Conservation (phyloP, 2,797 vertebrate genomes). For the Microctenopoma lineatum region DNA sequence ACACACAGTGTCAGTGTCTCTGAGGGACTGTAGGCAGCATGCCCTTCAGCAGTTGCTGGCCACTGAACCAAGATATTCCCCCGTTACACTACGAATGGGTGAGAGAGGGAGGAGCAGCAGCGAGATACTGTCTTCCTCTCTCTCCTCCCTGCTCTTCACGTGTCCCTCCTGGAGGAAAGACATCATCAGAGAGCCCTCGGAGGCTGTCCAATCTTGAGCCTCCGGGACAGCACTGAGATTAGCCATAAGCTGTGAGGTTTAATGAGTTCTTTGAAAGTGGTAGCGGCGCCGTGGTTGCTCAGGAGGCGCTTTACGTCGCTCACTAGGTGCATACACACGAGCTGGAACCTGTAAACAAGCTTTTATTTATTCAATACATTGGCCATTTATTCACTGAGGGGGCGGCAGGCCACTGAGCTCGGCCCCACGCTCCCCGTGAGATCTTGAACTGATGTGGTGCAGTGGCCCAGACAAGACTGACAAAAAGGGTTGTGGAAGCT, state of each 20-base stretch:
- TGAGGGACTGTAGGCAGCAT: constrained; percentile 45
- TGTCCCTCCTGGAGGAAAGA: constrained; percentile 31
- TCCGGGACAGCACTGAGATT: constrained; percentile 17
- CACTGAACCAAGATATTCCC: constrained; percentile 62
- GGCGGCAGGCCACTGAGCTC: constrained; percentile 11
- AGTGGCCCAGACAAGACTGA: constrained; percentile 25
- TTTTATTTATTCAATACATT: not conserved
- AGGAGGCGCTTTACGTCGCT: not conserved
- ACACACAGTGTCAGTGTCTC: constrained; percentile 37
- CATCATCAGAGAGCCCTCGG: constrained; percentile 16
- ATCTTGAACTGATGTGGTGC: constrained; percentile 42
- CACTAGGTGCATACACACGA: not conserved
- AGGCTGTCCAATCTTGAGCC: constrained; percentile 35
- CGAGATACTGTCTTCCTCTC: constrained; percentile 22
- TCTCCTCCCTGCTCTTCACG: constrained; percentile 35
- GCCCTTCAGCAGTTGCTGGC: constrained; percentile 63
- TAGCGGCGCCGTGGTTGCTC: constrained; percentile 3
- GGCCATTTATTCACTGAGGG: constrained; percentile 8
- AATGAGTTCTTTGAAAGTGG: constrained; percentile 25
- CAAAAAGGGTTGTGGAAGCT: constrained; percentile 18
- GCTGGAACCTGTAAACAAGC: not conserved
- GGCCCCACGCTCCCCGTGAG: constrained; percentile 26
- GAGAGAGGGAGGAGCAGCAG: constrained; percentile 26
- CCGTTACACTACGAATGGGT: constrained; percentile 34
- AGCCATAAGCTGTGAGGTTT: constrained; percentile 34